These are phyloP conservation scores for Phenganax subtilis DNA, from an alignment of 92 coral and sea anemone species.

Conservation along the genomic window DNA sequence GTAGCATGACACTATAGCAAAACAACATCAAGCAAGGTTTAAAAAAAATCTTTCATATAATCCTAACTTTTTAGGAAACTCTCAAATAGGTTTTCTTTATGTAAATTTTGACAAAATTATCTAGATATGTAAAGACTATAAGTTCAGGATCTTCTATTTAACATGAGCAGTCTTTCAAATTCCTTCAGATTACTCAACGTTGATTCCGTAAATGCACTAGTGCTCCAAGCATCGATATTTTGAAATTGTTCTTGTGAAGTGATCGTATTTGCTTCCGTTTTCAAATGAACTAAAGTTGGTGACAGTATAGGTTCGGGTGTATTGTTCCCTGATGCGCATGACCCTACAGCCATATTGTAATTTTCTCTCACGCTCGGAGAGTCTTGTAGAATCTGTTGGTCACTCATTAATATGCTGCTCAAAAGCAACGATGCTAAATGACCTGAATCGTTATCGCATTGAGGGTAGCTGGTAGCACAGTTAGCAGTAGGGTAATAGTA, in stretches of 20 bases:
- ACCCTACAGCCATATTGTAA: background rate
- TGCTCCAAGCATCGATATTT: background rate
- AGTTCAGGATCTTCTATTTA: slow-evolving; percentile 13
- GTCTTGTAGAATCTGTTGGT: slow-evolving; percentile 7
- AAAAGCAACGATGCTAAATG: slow-evolving; percentile 18
- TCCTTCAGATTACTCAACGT: slow-evolving; percentile 19
- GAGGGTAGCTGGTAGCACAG: slow-evolving; percentile 5
- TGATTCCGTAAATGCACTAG: background rate
- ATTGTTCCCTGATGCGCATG: slow-evolving; percentile 1
- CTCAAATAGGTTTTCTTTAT: background rate
- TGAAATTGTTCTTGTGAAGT: slow-evolving; percentile 1
- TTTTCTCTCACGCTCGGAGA: background rate
- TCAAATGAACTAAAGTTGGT: background rate
- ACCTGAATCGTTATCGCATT: background rate
- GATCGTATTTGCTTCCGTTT: background rate
- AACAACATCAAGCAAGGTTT: too few relatives aligned
- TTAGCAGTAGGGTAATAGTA: background rate
- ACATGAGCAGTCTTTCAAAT: slow-evolving; percentile 26
- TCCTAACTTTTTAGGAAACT: too few relatives aligned
- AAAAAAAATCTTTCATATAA: too few relatives aligned
- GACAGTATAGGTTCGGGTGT: slow-evolving; percentile 5
- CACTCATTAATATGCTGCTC: slow-evolving; percentile 18
- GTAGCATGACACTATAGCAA: too few relatives aligned
- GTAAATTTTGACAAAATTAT: background rate
- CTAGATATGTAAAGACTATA: background rate